phyloP scores from a whole-genome alignment of 1,140 invertebrate genomes.

The Reticulitermes speratus region DNA sequence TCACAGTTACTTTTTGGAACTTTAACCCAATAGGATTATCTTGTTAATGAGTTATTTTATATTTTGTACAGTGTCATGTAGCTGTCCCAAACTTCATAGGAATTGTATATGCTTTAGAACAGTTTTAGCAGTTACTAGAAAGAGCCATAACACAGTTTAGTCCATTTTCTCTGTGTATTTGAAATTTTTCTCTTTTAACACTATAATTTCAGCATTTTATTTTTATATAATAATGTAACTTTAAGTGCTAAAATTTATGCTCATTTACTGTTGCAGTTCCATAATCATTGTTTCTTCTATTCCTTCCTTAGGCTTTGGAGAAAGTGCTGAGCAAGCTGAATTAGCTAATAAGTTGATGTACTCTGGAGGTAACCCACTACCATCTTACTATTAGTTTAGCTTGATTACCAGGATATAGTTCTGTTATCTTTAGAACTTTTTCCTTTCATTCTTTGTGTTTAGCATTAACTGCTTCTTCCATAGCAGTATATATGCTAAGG shows the following conservation, averaged over 20 bases:
- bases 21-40: no score
- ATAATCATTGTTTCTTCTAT: background rate
- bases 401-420: background rate
- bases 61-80: no score
- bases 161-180: background rate
- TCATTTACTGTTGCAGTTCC: background rate
- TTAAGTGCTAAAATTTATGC: background rate
- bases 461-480: no score
- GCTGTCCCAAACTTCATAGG: background rate
- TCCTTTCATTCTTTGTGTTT: no score
- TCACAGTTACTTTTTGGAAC: no score
- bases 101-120: background rate
- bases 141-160: background rate
- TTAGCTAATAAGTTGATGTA: conserved; percentile 82
- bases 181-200: background rate
- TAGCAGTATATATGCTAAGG: background rate
- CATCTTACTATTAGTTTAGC: conserved; percentile 3
- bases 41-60: no score
- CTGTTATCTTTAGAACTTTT: no score
- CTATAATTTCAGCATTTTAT: background rate
- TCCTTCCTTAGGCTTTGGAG: conserved; percentile 59
- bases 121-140: background rate
- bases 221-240: background rate
- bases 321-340: conserved; percentile 75
- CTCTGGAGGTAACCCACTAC: conserved; percentile 66